Evolutionary conservation across 2,888 invertebrate species (phyloP), one percentile per base, ranked within the genome.

Genomic region (Apoda limacodes): DNA sequence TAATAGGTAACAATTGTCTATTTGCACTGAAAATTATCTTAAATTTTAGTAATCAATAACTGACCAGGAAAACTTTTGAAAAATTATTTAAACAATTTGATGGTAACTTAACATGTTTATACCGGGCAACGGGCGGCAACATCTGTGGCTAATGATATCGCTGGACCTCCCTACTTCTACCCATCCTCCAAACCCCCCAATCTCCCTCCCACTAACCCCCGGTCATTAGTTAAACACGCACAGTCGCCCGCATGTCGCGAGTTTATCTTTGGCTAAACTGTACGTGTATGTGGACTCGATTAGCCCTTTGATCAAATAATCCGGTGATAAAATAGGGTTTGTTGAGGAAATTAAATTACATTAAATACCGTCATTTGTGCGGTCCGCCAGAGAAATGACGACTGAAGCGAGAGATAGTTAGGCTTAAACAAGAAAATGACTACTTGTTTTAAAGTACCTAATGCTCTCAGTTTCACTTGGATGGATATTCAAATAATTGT

Each of bases 141-240:
- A 81, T 78, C 80, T 81, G 81, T 64, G 64, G 74, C 75, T 81
- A 81, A 81, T 80, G 80, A 81, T 76, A 76, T 67, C 64, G 66
- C 68, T 56, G 69, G 68, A 68, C 72, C 60, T 47, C 50, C 46
- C 49, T 52, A 38, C 44, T 30, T 30, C 40, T 34, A 44, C 34
- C 35, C 22, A 36, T 34, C 35, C 39, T 26, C 37, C 40, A 45
- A 40, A 39, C 32, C 37, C 42, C 25, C 39, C 35, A 27, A 39
- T 27, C 39, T 25, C 41, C 40, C 39, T 23, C 34, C 43, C 26
- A 26, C 43, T 38, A 35, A 29, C 45, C 71, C 76, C 71, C 69
- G 75, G 75, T 78, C 78, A 80, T 81, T 81, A 81, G 78, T 78
- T 81, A 80, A 81, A 75, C 78, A 80, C 78, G 78, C 80, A 72